Conservation (phyloP, 1,140 invertebrate species). For the Musca domestica region DNA sequence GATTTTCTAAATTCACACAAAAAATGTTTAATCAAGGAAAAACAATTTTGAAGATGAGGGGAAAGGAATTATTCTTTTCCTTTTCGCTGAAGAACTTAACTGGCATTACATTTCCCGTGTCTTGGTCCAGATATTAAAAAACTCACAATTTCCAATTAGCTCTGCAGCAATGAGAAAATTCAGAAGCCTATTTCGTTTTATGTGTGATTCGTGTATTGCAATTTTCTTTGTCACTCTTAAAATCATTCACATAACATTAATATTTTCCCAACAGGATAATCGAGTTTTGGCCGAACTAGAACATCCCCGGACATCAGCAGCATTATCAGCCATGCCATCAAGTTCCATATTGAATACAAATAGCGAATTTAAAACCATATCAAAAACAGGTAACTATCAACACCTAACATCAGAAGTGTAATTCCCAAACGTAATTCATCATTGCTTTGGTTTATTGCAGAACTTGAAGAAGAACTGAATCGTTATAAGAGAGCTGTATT, state of each 20-base stretch:
- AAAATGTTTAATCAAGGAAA: too few species aligned
- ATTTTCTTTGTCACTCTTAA: too few species aligned
- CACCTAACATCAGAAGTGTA: background rate
- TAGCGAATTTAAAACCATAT: constrained; percentile 54
- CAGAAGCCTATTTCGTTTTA: too few species aligned
- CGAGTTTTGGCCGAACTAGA: constrained; percentile 86
- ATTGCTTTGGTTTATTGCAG: constrained; percentile 25
- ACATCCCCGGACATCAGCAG: constrained; percentile 65
- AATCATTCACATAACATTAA: background rate
- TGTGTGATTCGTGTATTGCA: too few species aligned
- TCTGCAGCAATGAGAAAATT: too few species aligned
- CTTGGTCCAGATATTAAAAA: too few species aligned
- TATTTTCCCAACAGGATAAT: constrained; percentile 57
- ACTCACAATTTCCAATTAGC: too few species aligned
- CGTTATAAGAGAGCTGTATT: constrained; percentile 50
- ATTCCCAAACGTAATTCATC: background rate
- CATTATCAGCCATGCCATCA: constrained; percentile 48
- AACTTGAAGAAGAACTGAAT: constrained; percentile 53
- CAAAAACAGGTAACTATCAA: constrained; percentile 43
- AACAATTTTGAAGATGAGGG: too few species aligned
- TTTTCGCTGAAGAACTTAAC: too few species aligned
- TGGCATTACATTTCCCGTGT: too few species aligned
- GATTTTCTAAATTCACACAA: too few species aligned
- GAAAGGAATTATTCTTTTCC: too few species aligned
- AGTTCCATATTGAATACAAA: constrained; percentile 52